A percentile compares a stretch with the other conserved stretches of the same genome.
Evolutionary conservation across 2,888 invertebrate species (phyloP).

Genomic region (Scaptomyza flava): DNA sequence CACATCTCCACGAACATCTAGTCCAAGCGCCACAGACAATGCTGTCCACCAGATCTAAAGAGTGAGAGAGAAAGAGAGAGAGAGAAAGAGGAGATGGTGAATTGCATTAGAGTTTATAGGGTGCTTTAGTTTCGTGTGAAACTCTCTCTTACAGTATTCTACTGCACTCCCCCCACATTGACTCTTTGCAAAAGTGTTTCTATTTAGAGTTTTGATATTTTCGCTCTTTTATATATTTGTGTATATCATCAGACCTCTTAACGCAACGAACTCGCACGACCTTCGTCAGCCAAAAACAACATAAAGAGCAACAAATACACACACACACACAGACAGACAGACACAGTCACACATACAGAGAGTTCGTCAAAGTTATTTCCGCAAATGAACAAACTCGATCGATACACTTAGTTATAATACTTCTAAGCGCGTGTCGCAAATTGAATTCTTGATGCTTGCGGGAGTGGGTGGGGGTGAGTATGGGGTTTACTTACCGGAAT

Average conservation of each 20-base stretch:
- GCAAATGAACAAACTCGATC: constrained; percentile 79
- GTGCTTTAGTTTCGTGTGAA: no score
- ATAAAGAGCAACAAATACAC: constrained; percentile 54
- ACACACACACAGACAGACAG: constrained; percentile 4
- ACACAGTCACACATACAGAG: constrained; percentile 1
- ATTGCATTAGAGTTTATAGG: no score
- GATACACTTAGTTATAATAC: constrained; percentile 42
- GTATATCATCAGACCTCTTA: constrained; percentile 70
- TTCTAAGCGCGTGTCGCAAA: constrained; percentile 54
- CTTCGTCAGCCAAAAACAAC: constrained; percentile 70
- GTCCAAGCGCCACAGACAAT: constrained; percentile 92
- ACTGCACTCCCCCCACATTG: background rate
- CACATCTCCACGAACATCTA: constrained; percentile 94
- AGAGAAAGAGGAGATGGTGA: no score
- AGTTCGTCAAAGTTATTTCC: constrained; percentile 79
- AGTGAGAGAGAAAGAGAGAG: constrained; percentile 7
- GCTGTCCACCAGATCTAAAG: constrained; percentile 95
- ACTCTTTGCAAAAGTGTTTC: background rate
- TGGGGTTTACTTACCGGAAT: constrained; percentile 91
- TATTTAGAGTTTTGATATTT: constrained; percentile 7
- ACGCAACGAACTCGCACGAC: constrained; percentile 77
- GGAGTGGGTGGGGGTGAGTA: constrained; percentile 2
- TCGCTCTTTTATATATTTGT: constrained; percentile 37
- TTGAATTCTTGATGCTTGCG: background rate
- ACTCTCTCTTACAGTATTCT: background rate